Base-by-base conservation (phyloP, 2,113 vertebrate species). In the Bombycilla garrulus region DNA sequence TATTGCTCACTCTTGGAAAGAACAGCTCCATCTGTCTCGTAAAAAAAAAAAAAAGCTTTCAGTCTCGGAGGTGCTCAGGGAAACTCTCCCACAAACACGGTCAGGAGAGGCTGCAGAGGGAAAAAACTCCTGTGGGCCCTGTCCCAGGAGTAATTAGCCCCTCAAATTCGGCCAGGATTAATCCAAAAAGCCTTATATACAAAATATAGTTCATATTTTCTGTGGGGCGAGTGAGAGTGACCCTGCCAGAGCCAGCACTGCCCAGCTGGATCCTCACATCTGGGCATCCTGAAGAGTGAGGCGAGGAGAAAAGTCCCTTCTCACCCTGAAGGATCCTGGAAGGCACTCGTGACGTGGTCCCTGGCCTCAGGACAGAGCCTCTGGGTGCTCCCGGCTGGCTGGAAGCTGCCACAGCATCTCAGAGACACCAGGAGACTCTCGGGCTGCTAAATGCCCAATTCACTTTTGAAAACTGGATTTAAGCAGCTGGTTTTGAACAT, bases 1-100 rank as follows among this genome's bases (percentile, higher is more conserved):
- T 96, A 97, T 97, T 95, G 92, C 95, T 96, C 95, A 86, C 81
- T 96, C 95, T 91, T 90, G 91, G 96, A 96, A 95, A 95, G 94
- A 96, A 88, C 96, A 83, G 95, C 92, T 96, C 96, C 86, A 91
- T 95, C 86, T 93, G 92, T 91, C 89, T 95, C 70, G 9, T 72
- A 53, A 77, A 79, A 71, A 29, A 81, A 31, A 78, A 89, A 92
- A 84, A 96, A 95, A 61, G 82, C 83, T 95, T 95, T 95, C 90
- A 48, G 85, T 89, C 94, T 62, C 83, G 83, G 90, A 95, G 91
- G 91, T 96, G 79, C 93, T 86, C 77, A 45, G 90, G 71, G 94
- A 97, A 91, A 92, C 45, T 94, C 77, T 28, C 54, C 74, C 78
- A 44, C 77, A 80, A 94, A 82, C 70, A 72, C 0, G 0, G 91